A percentile compares a stretch with the other conserved stretches of the same genome.
Conservation (phyloP, 2,113 vertebrate species). For the Ranitomeya imitator region DNA sequence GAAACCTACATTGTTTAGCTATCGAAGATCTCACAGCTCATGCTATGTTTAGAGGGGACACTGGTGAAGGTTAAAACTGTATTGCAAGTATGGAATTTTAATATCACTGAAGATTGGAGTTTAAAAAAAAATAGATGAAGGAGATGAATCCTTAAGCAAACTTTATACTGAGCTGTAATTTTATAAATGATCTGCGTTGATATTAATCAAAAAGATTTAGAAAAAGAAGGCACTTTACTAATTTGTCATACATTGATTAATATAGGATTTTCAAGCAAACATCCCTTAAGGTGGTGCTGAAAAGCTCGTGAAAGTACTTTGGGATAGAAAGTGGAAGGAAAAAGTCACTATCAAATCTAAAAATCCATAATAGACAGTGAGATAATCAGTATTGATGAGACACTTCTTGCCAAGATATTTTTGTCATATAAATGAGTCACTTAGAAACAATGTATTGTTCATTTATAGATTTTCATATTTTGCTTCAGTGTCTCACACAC, state of each 20-base stretch:
- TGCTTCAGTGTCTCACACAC: background rate
- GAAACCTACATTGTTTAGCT: background rate
- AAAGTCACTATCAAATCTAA: constrained; percentile 1
- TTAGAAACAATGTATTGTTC: constrained; percentile 25
- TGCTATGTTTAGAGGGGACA: constrained; percentile 15
- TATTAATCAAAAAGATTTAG: constrained; percentile 30
- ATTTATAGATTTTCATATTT: constrained; percentile 43
- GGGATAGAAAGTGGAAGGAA: background rate
- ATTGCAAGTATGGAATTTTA: constrained; percentile 7
- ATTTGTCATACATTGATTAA: constrained; percentile 36
- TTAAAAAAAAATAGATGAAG: background rate
- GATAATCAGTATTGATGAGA: constrained; percentile 43
- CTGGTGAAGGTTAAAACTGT: constrained; percentile 28
- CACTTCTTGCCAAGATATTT: constrained; percentile 28
- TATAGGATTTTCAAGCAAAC: constrained; percentile 18
- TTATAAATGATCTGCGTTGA: constrained; percentile 34
- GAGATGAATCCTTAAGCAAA: constrained; percentile 33
- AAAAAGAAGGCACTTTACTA: constrained; percentile 26
- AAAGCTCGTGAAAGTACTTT: constrained; percentile 5
- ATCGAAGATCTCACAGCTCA: constrained; percentile 1
- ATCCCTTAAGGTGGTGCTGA: constrained; percentile 20
- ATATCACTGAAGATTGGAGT: constrained; percentile 7
- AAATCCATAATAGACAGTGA: constrained; percentile 27
- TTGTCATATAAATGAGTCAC: constrained; percentile 41
- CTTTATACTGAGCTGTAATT: constrained; percentile 18